Percentiles rank a stretch among this genome's conserved stretches.
These are phyloP conservation scores for Ctenoplectra terminalis DNA, from an alignment of 1,140 invertebrate species.

Conservation along the genomic window DNA sequence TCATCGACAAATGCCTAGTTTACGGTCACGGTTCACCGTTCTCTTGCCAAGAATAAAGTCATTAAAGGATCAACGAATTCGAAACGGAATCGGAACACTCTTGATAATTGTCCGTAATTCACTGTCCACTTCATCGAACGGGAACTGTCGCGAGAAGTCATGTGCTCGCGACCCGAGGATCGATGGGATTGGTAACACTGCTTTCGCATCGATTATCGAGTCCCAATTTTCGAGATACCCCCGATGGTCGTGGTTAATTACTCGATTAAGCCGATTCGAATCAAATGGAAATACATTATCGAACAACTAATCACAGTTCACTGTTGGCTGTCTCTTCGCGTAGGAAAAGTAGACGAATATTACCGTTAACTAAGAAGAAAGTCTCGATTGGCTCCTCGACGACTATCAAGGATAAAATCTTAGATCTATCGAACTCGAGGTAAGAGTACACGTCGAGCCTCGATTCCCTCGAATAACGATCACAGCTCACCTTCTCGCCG, in stretches of 20 bases:
- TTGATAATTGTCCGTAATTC: neutral
- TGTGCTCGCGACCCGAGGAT: neutral
- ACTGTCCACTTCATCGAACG: neutral
- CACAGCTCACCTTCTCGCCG: neutral
- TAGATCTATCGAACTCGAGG: neutral
- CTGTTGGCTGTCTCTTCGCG: no score
- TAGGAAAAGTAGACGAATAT: no score
- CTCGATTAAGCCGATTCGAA: neutral
- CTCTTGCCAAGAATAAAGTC: no score
- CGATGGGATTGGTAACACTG: slow-evolving; percentile 20
- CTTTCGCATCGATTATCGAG: neutral
- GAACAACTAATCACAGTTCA: slow-evolving; percentile 11
- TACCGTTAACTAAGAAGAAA: neutral
- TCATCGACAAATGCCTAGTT: slow-evolving; percentile 40
- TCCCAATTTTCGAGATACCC: slow-evolving; percentile 3
- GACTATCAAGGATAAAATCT: neutral
- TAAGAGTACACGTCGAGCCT: neutral
- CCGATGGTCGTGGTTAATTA: neutral
- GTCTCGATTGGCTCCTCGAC: neutral
- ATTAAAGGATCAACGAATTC: neutral
- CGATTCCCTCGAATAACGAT: neutral
- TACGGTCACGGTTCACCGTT: neutral
- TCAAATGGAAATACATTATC: neutral
- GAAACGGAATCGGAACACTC: neutral
- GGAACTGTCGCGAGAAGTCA: neutral